These are phyloP conservation scores for Oscheius sp. DNA, from an alignment of 1,140 invertebrate genomes.

Conservation along the genomic window DNA sequence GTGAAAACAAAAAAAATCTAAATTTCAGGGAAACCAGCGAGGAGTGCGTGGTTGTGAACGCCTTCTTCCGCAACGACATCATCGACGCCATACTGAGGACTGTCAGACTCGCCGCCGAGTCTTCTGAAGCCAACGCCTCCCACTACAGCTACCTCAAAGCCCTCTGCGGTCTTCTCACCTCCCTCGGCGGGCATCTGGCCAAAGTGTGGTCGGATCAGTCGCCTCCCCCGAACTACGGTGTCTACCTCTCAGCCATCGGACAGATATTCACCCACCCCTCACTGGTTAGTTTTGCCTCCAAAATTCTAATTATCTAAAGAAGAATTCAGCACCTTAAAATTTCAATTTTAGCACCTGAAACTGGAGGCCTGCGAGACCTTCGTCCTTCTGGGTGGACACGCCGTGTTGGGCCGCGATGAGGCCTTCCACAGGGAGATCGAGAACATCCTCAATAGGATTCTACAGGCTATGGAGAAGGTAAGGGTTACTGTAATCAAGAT, in stretches of 20 bases:
- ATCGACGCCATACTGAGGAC: conserved; percentile 47
- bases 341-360: background rate
- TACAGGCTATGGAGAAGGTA: conserved; percentile 46
- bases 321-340: background rate
- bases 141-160: conserved; percentile 55
- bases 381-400: background rate
- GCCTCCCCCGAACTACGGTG: conserved; percentile 48
- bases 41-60: conserved; percentile 48
- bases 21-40: conserved; percentile 44
- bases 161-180: conserved; percentile 47
- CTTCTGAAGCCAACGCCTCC: conserved; percentile 26
- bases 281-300: conserved; percentile 40
- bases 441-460: conserved; percentile 13
- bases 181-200: conserved; percentile 47
- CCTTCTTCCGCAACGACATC: conserved; percentile 47
- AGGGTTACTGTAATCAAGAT: too few species aligned
- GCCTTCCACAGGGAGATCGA: background rate
- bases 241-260: conserved; percentile 49
- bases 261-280: conserved; percentile 53
- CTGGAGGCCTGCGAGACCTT: background rate
- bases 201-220: conserved; percentile 48
- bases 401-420: background rate
- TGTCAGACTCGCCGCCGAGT: conserved; percentile 37
- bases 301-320: background rate
- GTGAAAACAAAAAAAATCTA: too few species aligned